Base-by-base conservation (phyloP, 2,797 vertebrate species). In the Coranthus polyacanthus region DNA sequence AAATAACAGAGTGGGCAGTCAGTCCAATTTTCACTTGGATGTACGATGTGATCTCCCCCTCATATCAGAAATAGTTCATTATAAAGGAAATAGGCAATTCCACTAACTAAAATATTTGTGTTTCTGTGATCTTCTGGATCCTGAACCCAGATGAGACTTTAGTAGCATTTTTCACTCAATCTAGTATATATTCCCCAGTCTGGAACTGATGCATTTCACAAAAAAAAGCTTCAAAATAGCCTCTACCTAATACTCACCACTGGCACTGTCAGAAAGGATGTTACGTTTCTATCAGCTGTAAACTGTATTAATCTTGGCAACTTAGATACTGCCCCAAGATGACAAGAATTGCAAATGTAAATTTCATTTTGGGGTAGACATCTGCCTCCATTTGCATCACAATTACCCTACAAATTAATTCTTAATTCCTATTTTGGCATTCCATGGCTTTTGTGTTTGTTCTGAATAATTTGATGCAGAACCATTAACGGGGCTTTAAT, bases 351-450 rank as follows among this genome's bases (percentile, higher is more conserved):
- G 49, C 38, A 75, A 78, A 79, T 66, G 37, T 46, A 55, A 74
- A 63, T 79, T 78, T 77, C 6, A 16, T 81, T 72, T 68, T 80
- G 20, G 45, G 53, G 54, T 72, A 71, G 81, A 79, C 67, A 70
- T 82, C 79, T 81, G 75, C 73, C 53, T 79, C 62, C 41, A 88
- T 89, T 84, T 87, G 72, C 76, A 87, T 84, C 61, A 79, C 62
- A 80, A 83, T 84, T 79, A 79, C 42, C 37, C 59, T 17, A 65
- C 65, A 84, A 84, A 82, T 86, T 6, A 81, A 84, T 83, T 82
- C 63, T 65, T 88, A 80, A 88, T 89, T 84, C 43, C 39, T 69
- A 38, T 76, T 87, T 85, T 83, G 81, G 57, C 66, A 83, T 83
- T 88, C 72, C 41, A 59, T 39, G 17, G 72, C 56, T 83, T 54